Conservation (phyloP, 2,113 vertebrate genomes). For the Tylochromis polylepis region DNA sequence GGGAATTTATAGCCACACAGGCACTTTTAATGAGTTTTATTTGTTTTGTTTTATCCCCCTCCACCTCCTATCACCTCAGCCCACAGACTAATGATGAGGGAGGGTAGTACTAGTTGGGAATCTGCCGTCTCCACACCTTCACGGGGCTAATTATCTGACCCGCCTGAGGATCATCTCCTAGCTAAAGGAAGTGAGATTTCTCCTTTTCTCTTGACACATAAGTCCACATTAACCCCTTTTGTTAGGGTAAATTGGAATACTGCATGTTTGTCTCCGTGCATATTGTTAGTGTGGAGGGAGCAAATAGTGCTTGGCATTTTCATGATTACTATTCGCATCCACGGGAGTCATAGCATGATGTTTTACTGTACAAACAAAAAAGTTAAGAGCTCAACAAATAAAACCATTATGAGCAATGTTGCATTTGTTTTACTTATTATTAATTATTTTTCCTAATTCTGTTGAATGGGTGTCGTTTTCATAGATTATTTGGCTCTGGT, state of each 20-base stretch:
- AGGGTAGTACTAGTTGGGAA: slow-evolving; percentile 6
- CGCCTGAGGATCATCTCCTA: slow-evolving; percentile 34
- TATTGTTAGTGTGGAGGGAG: not conserved
- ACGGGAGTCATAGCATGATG: not conserved
- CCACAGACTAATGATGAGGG: slow-evolving; percentile 27
- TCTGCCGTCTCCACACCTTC: slow-evolving; percentile 37
- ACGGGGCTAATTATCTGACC: slow-evolving; percentile 55
- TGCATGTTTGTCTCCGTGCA: not conserved
- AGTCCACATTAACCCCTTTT: slow-evolving; percentile 27
- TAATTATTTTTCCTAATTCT: not conserved
- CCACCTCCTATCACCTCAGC: slow-evolving; percentile 39
- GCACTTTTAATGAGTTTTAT: slow-evolving; percentile 62
- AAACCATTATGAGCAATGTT: accelerated
- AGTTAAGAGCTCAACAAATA: not conserved
- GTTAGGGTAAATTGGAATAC: slow-evolving; percentile 6
- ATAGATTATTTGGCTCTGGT: not conserved
- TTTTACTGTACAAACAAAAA: not conserved
- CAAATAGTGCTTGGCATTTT: not conserved
- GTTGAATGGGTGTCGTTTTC: not conserved
- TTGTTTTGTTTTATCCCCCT: slow-evolving; percentile 61
- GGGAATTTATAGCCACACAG: slow-evolving; percentile 36
- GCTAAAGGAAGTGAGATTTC: slow-evolving; percentile 21
- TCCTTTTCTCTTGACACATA: not conserved
- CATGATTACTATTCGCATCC: not conserved
- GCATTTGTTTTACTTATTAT: not conserved